phyloP scores from a whole-genome alignment of 2,113 vertebrate genomes.

The Physeter macrocephalus region DNA sequence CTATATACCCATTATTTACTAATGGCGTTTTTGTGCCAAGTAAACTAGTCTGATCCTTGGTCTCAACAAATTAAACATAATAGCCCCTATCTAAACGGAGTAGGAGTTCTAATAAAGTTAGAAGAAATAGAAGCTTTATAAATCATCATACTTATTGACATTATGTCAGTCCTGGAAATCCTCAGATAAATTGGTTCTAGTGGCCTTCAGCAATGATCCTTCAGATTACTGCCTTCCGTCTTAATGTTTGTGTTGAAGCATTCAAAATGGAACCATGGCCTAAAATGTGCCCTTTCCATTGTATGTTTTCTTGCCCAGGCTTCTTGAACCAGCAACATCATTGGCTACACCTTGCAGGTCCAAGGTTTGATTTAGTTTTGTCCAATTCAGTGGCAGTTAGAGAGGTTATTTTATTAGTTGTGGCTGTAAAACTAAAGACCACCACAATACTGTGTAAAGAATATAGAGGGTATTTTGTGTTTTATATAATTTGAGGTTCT shows the following conservation, averaged over 20 bases:
- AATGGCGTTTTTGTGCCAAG: not conserved
- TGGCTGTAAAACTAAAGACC: not conserved
- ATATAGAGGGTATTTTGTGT: not conserved
- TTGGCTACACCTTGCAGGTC: no score
- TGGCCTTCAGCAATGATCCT: not conserved
- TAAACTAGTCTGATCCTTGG: not conserved
- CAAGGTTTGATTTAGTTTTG: not conserved
- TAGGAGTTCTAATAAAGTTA: not conserved
- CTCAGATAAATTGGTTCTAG: not conserved
- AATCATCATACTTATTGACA: not conserved
- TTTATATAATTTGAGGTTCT: not conserved
- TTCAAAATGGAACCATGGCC: not conserved
- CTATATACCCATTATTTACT: not conserved
- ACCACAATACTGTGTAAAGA: not conserved
- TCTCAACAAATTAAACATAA: not conserved
- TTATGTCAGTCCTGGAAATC: not conserved
- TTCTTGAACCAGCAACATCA: not conserved
- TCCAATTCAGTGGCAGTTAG: not conserved
- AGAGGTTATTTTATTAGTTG: not conserved
- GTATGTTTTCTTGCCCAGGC: not conserved
- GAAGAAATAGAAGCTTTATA: conserved; percentile 2
- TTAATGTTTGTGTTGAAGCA: not conserved
- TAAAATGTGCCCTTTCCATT: not conserved
- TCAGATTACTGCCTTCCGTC: not conserved
- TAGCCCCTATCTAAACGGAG: not conserved